phyloP scores from a whole-genome alignment of 2,113 vertebrate species.

The Parus major region DNA sequence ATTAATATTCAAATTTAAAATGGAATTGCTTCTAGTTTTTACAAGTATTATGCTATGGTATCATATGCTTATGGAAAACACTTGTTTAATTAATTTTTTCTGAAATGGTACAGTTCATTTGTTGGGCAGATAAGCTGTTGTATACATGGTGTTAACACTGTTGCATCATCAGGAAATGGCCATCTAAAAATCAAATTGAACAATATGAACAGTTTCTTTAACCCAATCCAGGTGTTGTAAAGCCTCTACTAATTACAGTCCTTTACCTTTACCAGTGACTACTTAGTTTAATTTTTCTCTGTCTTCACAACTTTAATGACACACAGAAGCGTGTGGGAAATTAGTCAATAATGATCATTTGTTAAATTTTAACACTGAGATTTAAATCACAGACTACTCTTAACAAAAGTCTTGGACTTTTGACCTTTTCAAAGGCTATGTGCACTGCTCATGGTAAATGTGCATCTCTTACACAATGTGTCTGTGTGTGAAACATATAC shows the following conservation, averaged over 20 bases:
- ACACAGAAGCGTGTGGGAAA: background rate
- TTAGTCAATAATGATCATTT: background rate
- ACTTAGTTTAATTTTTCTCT: background rate
- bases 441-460: background rate
- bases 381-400: background rate
- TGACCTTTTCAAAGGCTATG: background rate
- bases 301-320: background rate
- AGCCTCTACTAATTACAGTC: background rate
- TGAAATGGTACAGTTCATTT: constrained; percentile 29
- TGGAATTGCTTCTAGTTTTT: constrained; percentile 23
- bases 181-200: constrained; percentile 46
- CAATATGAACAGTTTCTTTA: background rate
- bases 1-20: background rate
- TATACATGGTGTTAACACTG: background rate
- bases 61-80: constrained; percentile 35
- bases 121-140: constrained; percentile 30
- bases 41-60: constrained; percentile 43
- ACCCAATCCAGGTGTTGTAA: constrained; percentile 4
- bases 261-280: background rate
- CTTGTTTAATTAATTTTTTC: constrained; percentile 32
- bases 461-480: background rate
- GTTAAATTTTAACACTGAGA: background rate
- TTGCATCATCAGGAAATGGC: constrained; percentile 21
- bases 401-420: background rate
- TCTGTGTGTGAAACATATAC: background rate